Conservation (phyloP, 2,888 invertebrate species). For the Leucoma salicis region DNA sequence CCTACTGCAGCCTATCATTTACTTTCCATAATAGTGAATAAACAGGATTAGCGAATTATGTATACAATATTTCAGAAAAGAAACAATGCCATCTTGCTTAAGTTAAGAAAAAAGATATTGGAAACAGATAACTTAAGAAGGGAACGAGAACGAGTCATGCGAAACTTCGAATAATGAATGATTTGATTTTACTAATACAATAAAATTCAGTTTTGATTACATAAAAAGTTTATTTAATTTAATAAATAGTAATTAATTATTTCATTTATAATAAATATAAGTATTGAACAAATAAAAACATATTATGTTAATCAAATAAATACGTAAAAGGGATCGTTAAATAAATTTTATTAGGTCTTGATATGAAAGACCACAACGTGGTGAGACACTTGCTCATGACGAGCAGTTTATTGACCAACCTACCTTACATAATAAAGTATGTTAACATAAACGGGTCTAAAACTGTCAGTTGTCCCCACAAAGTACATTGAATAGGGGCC, state of each 20-base stretch:
- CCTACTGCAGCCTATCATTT: too few relatives aligned
- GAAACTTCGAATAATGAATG: constrained; percentile 5
- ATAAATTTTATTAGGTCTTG: too few relatives aligned
- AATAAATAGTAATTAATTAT: constrained; percentile 1
- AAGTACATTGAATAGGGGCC: too few relatives aligned
- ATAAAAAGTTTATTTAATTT: background rate
- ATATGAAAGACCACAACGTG: too few relatives aligned
- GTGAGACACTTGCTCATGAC: too few relatives aligned
- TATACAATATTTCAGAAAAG: constrained; percentile 60
- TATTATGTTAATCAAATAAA: too few relatives aligned
- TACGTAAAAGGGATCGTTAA: too few relatives aligned
- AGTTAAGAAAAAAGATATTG: constrained; percentile 59
- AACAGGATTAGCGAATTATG: background rate
- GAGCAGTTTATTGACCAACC: too few relatives aligned
- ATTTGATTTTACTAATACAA: background rate
- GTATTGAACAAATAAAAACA: background rate
- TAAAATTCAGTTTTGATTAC: background rate
- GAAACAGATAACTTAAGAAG: constrained; percentile 61
- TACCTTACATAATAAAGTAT: too few relatives aligned
- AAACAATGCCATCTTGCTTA: constrained; percentile 69
- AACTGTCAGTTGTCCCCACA: too few relatives aligned
- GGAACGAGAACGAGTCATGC: constrained; percentile 45
- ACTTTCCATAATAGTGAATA: too few relatives aligned
- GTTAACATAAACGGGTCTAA: too few relatives aligned
- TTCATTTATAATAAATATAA: background rate